Evolutionary conservation across 2,113 vertebrate species (phyloP).

Genomic region (Crypturellus undulatus): DNA sequence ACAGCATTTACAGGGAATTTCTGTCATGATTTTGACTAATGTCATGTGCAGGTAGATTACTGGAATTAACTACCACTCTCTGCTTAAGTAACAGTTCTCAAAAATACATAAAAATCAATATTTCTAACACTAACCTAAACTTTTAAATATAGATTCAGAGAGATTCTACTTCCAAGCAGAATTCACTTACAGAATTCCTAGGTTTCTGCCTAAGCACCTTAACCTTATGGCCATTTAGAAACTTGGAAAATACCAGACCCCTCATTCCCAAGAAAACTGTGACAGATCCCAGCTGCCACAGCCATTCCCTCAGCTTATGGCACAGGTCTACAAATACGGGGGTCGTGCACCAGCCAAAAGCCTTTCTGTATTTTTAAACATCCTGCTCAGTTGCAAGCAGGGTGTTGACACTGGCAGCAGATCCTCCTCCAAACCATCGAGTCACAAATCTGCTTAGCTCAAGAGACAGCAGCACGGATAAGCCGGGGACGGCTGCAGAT

Average conservation of each 20-base stretch:
- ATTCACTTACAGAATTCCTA: not conserved
- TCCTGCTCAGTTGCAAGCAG: not conserved
- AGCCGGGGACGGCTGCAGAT: not conserved
- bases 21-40: not conserved
- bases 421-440: not conserved
- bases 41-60: not conserved
- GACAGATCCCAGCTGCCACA: not conserved
- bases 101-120: not conserved
- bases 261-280: not conserved
- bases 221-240: not conserved
- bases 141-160: not conserved
- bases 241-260: not conserved
- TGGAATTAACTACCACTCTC: not conserved
- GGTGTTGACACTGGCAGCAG: not conserved
- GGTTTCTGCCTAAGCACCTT: not conserved
- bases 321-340: not conserved
- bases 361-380: not conserved
- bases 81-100: not conserved
- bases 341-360: not conserved
- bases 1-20: not conserved
- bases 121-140: not conserved
- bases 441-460: not conserved
- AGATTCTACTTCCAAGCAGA: not conserved
- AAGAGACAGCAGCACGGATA: not conserved
- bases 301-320: not conserved